These are phyloP conservation scores for Acheta domesticus DNA, from an alignment of 2,888 invertebrate species.

Conservation along the genomic window DNA sequence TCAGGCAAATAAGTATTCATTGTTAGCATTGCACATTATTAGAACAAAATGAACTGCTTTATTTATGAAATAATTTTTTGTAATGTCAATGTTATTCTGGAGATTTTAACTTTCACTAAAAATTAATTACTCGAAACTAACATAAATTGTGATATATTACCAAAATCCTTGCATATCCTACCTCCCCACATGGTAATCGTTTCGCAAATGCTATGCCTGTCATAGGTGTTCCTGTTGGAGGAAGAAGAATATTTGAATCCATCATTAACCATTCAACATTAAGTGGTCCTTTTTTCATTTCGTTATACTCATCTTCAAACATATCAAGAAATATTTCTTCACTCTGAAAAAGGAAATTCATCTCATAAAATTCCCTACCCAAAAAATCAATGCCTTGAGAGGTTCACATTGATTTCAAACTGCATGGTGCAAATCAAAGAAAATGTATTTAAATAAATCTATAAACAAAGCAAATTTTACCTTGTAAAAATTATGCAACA, in stretches of 20 bases:
- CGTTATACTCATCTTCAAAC: conserved; percentile 97
- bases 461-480: conserved; percentile 42
- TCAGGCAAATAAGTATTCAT: too few species aligned
- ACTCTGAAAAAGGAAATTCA: conserved; percentile 53
- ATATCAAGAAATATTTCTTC: conserved; percentile 98
- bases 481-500: conserved; percentile 89
- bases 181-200: conserved; percentile 93
- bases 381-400: too few species aligned
- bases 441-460: too few species aligned
- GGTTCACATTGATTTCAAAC: too few species aligned
- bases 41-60: too few species aligned
- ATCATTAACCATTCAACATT: conserved; percentile 95
- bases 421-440: too few species aligned
- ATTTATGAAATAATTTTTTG: too few species aligned
- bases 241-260: conserved; percentile 91
- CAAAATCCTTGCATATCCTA: conserved; percentile 48
- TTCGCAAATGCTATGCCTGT: conserved; percentile 93
- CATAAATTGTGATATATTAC: too few species aligned
- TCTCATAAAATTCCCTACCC: not conserved
- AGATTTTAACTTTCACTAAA: too few species aligned
- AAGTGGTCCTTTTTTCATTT: conserved; percentile 79
- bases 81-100: too few species aligned
- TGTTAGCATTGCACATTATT: too few species aligned
- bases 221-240: conserved; percentile 93
- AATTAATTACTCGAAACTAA: too few species aligned